Conservation (phyloP, 2,113 vertebrate species). For the Microtus pennsylvanicus region DNA sequence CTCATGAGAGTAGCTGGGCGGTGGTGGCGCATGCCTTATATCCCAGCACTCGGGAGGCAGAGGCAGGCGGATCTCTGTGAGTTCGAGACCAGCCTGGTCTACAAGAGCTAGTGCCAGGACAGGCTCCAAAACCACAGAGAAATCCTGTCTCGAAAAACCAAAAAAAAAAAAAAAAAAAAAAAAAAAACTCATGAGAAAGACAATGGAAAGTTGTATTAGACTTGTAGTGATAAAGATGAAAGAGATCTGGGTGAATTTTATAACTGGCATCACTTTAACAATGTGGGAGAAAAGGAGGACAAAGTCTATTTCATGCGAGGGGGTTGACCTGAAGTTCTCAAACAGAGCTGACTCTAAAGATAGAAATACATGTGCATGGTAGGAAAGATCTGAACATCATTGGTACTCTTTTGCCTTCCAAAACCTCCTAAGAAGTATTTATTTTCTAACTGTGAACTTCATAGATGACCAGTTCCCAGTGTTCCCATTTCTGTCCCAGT, state of each 20-base stretch:
- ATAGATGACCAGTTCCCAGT: background rate
- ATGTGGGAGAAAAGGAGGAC: too few species aligned
- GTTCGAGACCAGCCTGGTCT: too few species aligned
- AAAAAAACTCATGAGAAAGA: conserved; percentile 9
- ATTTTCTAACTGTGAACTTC: background rate
- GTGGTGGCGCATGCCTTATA: too few species aligned
- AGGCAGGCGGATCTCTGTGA: too few species aligned
- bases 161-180: too few species aligned
- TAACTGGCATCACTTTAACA: background rate
- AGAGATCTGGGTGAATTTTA: background rate
- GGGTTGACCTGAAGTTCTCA: background rate
- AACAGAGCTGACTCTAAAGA: background rate
- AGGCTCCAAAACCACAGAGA: too few species aligned
- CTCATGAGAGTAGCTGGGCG: too few species aligned
- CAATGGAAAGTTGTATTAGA: background rate
- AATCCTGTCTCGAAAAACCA: too few species aligned
- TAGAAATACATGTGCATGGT: background rate
- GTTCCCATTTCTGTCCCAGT: background rate
- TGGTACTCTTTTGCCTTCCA: background rate
- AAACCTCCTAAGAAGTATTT: background rate
- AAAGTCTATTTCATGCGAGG: too few species aligned
- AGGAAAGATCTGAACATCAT: background rate
- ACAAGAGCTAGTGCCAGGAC: too few species aligned
- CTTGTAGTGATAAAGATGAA: background rate
- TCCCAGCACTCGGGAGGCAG: too few species aligned